Percentiles rank a stretch among this genome's conserved stretches.
Evolutionary conservation across 2,113 vertebrate species (phyloP).

Genomic region (Gasterosteus aculeatus): DNA sequence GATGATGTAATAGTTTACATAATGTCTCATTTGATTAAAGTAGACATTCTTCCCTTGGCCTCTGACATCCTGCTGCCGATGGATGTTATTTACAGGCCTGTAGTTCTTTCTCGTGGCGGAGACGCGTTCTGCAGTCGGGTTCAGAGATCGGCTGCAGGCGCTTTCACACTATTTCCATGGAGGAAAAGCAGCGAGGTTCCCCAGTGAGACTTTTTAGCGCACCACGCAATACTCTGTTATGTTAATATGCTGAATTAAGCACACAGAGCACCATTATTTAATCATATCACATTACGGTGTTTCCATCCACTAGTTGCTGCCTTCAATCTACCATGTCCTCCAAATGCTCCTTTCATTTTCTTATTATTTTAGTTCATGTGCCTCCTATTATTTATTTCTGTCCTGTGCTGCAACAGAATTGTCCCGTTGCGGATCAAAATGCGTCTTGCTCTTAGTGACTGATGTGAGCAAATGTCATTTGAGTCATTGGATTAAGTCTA

Average conservation of each 20-base stretch:
- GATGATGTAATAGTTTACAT: conserved; percentile 54
- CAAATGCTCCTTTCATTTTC: neutral
- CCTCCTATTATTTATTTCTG: neutral
- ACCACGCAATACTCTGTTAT: neutral
- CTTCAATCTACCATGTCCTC: neutral
- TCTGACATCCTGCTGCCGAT: conserved; percentile 17
- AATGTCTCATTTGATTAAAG: conserved; percentile 40
- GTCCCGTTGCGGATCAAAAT: neutral
- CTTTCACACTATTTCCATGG: neutral
- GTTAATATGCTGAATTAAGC: neutral
- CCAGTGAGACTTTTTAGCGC: neutral
- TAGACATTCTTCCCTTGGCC: conserved; percentile 23
- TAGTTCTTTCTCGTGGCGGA: neutral
- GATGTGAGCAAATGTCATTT: conserved; percentile 8
- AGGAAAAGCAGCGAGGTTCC: neutral
- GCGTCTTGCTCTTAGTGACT: neutral
- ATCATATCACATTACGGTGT: neutral
- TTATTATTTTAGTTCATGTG: neutral
- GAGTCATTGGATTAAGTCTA: conserved; percentile 11
- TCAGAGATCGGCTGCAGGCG: neutral
- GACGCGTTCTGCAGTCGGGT: too few relatives aligned
- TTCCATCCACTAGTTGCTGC: too few relatives aligned
- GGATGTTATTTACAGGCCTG: conserved; percentile 4
- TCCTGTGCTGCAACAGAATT: neutral
- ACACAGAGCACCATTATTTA: neutral